A percentile compares a stretch with the other conserved stretches of the same genome.
phyloP scores from a whole-genome alignment of 2,888 invertebrate species.

The Willowsia nigromaculata region DNA sequence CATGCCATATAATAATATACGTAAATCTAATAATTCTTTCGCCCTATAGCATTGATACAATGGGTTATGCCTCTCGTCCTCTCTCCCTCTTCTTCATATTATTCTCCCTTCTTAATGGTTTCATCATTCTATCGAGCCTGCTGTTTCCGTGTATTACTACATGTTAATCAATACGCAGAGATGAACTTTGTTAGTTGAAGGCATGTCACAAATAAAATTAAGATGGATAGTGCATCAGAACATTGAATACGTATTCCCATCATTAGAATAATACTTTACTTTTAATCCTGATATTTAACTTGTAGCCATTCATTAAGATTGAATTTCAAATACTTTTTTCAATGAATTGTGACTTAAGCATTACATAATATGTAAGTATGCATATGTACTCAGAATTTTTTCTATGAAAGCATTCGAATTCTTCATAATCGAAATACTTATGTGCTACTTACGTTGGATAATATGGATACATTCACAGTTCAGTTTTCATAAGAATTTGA shows the following conservation, averaged over 20 bases:
- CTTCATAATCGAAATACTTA: no score
- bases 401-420: no score
- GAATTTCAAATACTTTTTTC: no score
- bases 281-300: no score
- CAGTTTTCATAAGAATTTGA: no score
- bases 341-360: no score
- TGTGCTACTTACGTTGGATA: no score
- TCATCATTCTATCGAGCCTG: conserved; percentile 36
- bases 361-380: no score
- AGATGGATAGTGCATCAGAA: neutral
- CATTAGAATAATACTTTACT: neutral
- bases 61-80: conserved; percentile 36
- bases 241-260: neutral
- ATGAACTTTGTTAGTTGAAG: neutral
- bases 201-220: neutral
- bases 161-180: neutral
- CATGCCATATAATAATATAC: neutral
- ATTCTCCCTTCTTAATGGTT: conserved; percentile 27
- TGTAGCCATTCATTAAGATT: no score
- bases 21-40: conserved; percentile 55
- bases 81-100: conserved; percentile 24
- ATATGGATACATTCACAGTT: neutral
- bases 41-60: conserved; percentile 1
- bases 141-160: neutral
- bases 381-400: no score